Base-by-base conservation (phyloP, 53 echinoderm and acorn worm genomes). In the Patiria pectinifera region DNA sequence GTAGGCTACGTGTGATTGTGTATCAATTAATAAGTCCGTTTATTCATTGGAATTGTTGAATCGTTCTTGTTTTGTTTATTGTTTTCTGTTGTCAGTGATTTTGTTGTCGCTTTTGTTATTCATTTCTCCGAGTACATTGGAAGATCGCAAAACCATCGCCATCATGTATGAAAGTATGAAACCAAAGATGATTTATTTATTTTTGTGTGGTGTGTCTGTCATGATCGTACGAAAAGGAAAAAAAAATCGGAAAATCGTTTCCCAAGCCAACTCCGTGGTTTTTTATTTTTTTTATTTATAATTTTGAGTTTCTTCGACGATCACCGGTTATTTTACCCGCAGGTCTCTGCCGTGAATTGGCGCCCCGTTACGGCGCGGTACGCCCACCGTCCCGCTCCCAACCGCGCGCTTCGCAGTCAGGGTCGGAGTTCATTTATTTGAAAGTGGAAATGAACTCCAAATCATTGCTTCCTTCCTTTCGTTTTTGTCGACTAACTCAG, bases 401-500 rank as follows among this genome's bases (percentile, higher is more conserved):
- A 87, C 87, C 43, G 80, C 81, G 89, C 80, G 45, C 80, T n/a
- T 45, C 89, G 66, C 89, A 63, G 78, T 80, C 35, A 35, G 63
- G 80, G 63, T 89, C 89, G 89, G 80, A 80, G 81, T 79, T 58
- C 89, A 66, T 66, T 80, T 11, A 80, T 66, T 89, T 89, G 15
- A 18, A 69, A 89, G 45, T 89, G 89, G 89, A 89, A 89, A 89
- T 81, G 80, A 89, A 62, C 89, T 25, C n/a, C 77, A 89, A 89
- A 89, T 89, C 89, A 89, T 89, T 48, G 81, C 43, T 89, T 89
- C 89, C 89, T 89, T 89, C 80, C 81, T 88, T 88, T 88, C 78
- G 62, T 78, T 88, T 78, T 78, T n/a, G 59, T 60, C 61, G 5
- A 58, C 45, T 61, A 43, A 59, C 7, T 78, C 47, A 13, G 76